These are phyloP conservation scores for Natrix natrix DNA, from an alignment of 2,797 vertebrate species.

Conservation along the genomic window DNA sequence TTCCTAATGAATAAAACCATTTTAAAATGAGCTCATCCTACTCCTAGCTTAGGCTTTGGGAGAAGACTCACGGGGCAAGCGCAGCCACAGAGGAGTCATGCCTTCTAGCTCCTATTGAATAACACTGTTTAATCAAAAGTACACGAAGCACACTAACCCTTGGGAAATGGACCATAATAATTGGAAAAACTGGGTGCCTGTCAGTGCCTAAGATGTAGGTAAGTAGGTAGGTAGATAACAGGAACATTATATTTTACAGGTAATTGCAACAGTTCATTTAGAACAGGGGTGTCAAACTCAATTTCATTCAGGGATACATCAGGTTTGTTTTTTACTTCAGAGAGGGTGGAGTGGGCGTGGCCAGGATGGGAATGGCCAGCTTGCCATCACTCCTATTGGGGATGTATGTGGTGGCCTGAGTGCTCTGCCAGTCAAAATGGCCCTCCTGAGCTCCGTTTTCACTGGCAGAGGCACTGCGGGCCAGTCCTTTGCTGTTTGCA, in stretches of 20 bases:
- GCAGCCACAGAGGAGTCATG: background rate
- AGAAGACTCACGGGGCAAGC: background rate
- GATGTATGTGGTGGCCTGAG: too few relatives aligned
- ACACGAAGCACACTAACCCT: background rate
- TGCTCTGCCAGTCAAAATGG: too few relatives aligned
- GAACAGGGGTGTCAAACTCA: too few relatives aligned
- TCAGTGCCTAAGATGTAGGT: background rate
- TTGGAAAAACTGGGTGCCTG: background rate
- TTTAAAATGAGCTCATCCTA: background rate
- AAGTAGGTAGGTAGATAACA: background rate
- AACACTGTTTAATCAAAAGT: background rate
- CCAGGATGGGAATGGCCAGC: too few relatives aligned
- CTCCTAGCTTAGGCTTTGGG: background rate
- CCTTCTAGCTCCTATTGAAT: background rate
- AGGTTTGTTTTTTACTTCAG: too few relatives aligned
- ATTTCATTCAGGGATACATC: too few relatives aligned
- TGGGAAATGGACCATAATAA: background rate
- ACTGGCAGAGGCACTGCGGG: too few relatives aligned
- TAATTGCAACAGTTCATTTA: background rate
- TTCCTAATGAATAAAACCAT: background rate
- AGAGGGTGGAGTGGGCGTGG: too few relatives aligned
- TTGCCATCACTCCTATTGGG: too few relatives aligned
- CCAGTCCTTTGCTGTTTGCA: too few relatives aligned
- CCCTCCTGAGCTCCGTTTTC: too few relatives aligned
- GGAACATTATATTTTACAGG: background rate